These are phyloP conservation scores for Poeciliopsis turrubarensis DNA, from an alignment of 2,113 vertebrate species.

Conservation along the genomic window DNA sequence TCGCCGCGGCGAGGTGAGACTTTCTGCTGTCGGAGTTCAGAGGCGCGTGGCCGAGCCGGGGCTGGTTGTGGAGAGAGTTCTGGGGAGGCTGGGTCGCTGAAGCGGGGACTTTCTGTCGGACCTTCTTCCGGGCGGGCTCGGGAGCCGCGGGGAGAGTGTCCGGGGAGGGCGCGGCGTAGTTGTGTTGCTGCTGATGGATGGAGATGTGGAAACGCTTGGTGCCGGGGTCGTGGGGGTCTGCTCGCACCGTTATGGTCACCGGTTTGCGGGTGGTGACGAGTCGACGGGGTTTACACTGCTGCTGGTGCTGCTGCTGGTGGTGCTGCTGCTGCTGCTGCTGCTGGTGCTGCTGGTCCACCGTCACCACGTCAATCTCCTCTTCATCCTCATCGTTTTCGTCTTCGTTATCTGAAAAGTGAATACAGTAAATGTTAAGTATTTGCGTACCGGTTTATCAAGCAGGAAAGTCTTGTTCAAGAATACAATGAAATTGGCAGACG, in stretches of 20 bases:
- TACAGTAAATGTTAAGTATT: not conserved
- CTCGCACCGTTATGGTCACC: constrained; percentile 90
- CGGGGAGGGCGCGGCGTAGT: constrained; percentile 92
- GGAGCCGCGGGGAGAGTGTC: constrained; percentile 70
- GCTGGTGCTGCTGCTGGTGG: constrained; percentile 57
- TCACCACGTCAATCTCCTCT: constrained; percentile 95
- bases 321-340: constrained; percentile 45
- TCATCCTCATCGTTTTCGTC: constrained; percentile 81
- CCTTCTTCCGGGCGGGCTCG: constrained; percentile 74
- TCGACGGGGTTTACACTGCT: constrained; percentile 85
- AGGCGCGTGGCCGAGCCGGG: constrained; percentile 53
- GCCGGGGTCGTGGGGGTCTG: constrained; percentile 88
- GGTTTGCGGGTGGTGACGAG: constrained; percentile 85
- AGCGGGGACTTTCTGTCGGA: constrained; percentile 58
- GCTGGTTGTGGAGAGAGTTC: constrained; percentile 65
- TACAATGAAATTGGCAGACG: too few species aligned
- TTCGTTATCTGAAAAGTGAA: constrained; percentile 66
- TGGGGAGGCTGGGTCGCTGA: constrained; percentile 56
- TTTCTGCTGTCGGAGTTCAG: constrained; percentile 63
- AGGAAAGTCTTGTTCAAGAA: too few species aligned
- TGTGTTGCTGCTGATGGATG: constrained; percentile 97
- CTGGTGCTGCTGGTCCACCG: constrained; percentile 85
- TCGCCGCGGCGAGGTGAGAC: constrained; percentile 10
- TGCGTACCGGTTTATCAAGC: too few species aligned
- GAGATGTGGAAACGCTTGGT: constrained; percentile 96